Base-by-base conservation (phyloP, 30 jellyfish, hydroid and myxozoan species). In the Pelagia noctiluca region DNA sequence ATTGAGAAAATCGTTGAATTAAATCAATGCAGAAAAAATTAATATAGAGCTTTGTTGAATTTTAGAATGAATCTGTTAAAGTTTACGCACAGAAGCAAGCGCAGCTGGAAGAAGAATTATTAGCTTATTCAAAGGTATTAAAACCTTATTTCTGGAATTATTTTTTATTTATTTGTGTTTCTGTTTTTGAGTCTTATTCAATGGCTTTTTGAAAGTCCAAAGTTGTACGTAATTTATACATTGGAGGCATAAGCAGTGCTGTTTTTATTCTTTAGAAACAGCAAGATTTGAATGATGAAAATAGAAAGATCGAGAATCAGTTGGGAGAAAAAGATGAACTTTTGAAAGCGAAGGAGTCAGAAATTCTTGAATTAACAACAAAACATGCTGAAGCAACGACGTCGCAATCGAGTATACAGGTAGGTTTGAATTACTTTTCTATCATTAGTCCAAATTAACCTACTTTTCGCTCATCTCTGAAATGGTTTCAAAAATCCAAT, bases 331-430 rank as follows among this genome's bases (percentile, higher is more conserved):
- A 50, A 22, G 71, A 67, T 0, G 81, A 68, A 28, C 48, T 22
- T 18, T 35, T 63, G 19, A 33, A 86, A 26, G 21, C 65, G 63
- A 75, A 35, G 53, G 75, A 53, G 8, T 75, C 74, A 32, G 86
- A 82, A 28, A 67, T 68, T 21, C 33, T 19, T 7, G 42, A 72
- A 4, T 71, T 71, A 49, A 13, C 46, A 50, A 54, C 53, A 21
- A 82, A 82, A 30, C 63, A 35, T 3, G 35, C 69, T 0, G 83
- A 82, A 2, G 11, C 22, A 11, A 80, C 54, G 48, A 3, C 86
- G 11, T 26, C 49, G n/a, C 31, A 26, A 30, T 19, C 53, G 0
- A 35, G 29, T 1, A 24, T 3, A 53, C 42, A 71, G 92, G 87
- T 75, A 73, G 1, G 16, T 19, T 34, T 69, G 31, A n/a, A n/a